Evolutionary conservation across 1,140 invertebrate species (phyloP), one percentile per base, ranked within the genome.

Genomic region (Drosophila kurseongensis): DNA sequence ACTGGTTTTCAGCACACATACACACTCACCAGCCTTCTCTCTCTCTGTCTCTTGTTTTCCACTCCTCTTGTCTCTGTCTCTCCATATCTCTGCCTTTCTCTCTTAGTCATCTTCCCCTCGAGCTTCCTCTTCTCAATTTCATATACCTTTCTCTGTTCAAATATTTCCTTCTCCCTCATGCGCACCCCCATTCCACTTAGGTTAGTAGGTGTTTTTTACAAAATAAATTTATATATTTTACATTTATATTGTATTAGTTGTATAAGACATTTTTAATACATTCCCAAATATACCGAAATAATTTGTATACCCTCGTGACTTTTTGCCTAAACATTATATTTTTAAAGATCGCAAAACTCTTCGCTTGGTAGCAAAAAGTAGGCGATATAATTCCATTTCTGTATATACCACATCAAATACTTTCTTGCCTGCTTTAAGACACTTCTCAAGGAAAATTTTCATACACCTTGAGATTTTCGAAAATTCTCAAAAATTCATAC

Each of bases 141-240:
- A 2, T 7, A 29, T 41, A 41, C 12, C 38, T 40, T 41, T 57
- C 32, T 29, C 47, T 54, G 12, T 42, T 40, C 36, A 14, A 35
- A n/a, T 16, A 51, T 40, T 3, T 75, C 50, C 45, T 16, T 27
- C 60, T 40, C 14, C 16, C 42, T 54, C 57, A 77, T 76, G 54
- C 62, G 68, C 78, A 63, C 47, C 56, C 52, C 29, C 52, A 56
- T 69, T 32, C 38, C 32, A 47, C 58, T 35, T 68, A 74, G 80
- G 62, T 51, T 85, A 85, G 60, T 84, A 84, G 80, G 80, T 84
- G 80, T 67, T 75, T 81, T 81, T 83, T 84, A 54, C 7, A 42
- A 52, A 36, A 42, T 66, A 68, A 45, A 69, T 38, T 58, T 55
- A 58, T 69, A 69, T 69, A 65, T 47, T 62, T 45, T 59, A 80